phyloP scores from a whole-genome alignment of 1,140 invertebrate species.

The Microplitis mediator region DNA sequence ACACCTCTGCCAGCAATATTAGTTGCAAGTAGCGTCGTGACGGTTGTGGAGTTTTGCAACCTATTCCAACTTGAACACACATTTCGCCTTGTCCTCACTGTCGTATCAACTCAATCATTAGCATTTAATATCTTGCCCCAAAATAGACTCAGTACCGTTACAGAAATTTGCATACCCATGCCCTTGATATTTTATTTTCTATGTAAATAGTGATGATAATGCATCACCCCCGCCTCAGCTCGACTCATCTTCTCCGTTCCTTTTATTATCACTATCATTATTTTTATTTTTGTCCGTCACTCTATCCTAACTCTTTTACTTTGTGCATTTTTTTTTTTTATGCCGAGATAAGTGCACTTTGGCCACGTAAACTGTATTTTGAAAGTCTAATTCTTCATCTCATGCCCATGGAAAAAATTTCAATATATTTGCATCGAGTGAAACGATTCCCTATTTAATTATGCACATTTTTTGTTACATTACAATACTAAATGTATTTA shows the following conservation, averaged over 20 bases:
- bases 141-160: background rate
- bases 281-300: background rate
- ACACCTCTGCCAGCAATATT: background rate
- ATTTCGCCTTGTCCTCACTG: too few species aligned
- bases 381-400: slow-evolving; percentile 2
- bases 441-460: background rate
- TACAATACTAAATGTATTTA: too few species aligned
- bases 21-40: background rate
- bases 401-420: background rate
- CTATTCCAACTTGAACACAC: too few species aligned
- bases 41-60: background rate
- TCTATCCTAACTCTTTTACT: background rate
- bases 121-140: background rate
- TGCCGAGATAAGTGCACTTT: background rate
- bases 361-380: slow-evolving; percentile 2
- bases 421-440: background rate
- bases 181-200: too few species aligned
- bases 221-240: too few species aligned
- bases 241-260: too few species aligned
- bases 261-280: too few species aligned
- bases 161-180: too few species aligned
- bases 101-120: slow-evolving; percentile 2
- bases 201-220: too few species aligned
- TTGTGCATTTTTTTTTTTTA: background rate
- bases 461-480: too few species aligned